Evolutionary conservation across 2,888 invertebrate genomes (phyloP).

Genomic region (Lasioglossum lativentre): DNA sequence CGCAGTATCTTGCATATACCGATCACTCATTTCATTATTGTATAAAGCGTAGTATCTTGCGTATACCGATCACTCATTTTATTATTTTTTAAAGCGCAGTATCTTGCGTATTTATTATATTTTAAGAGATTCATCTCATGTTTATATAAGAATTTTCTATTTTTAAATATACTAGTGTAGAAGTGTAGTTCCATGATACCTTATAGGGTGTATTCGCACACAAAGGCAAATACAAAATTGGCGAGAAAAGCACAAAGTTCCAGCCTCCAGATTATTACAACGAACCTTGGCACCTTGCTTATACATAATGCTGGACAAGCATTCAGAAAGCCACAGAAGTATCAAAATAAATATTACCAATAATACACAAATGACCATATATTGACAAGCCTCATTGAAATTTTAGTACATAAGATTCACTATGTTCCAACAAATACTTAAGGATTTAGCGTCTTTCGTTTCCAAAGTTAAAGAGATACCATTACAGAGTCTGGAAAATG

Average conservation of each 20-base stretch:
- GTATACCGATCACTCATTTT: no score
- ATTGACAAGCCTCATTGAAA: background rate
- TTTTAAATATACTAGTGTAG: background rate
- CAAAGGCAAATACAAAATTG: constrained; percentile 77
- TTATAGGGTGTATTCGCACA: constrained; percentile 79
- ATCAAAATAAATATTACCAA: constrained; percentile 50
- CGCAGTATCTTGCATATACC: no score
- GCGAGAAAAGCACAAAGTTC: constrained; percentile 66
- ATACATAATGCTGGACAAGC: constrained; percentile 87
- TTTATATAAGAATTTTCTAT: background rate
- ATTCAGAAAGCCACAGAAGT: constrained; percentile 88
- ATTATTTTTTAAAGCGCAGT: no score
- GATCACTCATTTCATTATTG: no score
- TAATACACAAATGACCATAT: background rate
- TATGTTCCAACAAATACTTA: constrained; percentile 78
- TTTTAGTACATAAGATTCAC: constrained; percentile 74
- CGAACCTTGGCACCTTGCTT: constrained; percentile 88
- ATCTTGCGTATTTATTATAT: no score
- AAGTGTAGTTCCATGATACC: background rate
- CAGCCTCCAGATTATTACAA: constrained; percentile 74
- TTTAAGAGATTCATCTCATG: background rate
- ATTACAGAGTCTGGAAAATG: constrained; percentile 72
- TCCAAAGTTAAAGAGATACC: constrained; percentile 65
- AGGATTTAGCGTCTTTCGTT: constrained; percentile 76
- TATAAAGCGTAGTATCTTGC: no score